Conservation (phyloP, 2,797 vertebrate species). For the Enteromius radiatus region DNA sequence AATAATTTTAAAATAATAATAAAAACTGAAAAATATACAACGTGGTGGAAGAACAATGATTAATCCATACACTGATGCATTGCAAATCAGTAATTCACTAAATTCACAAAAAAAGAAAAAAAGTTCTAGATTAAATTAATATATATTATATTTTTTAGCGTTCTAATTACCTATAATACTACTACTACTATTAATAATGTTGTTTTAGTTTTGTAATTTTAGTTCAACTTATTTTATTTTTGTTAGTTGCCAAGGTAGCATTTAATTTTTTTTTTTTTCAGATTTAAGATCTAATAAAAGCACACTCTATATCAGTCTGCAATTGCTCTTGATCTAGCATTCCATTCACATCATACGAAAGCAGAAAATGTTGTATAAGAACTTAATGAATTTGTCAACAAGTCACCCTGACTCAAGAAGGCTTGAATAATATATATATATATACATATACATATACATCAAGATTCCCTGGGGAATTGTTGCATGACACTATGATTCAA, state of each 20-base stretch:
- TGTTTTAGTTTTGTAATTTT: background rate
- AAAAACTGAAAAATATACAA: background rate
- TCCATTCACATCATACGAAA: background rate
- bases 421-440: background rate
- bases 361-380: background rate
- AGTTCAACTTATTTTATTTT: background rate
- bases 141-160: no score
- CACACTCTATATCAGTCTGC: no score
- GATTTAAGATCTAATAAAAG: background rate
- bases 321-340: no score
- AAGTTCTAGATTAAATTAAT: no score
- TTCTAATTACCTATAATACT: background rate
- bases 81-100: background rate
- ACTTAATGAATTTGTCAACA: background rate
- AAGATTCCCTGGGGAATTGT: background rate
- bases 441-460: background rate
- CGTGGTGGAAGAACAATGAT: background rate
- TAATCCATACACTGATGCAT: background rate
- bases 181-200: no score
- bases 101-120: no score
- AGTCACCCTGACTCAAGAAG: background rate
- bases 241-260: background rate
- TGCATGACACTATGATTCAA: background rate
- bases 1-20: background rate
- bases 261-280: background rate